phyloP scores from a whole-genome alignment of 2,888 invertebrate genomes.

The Lysandra bellargus region DNA sequence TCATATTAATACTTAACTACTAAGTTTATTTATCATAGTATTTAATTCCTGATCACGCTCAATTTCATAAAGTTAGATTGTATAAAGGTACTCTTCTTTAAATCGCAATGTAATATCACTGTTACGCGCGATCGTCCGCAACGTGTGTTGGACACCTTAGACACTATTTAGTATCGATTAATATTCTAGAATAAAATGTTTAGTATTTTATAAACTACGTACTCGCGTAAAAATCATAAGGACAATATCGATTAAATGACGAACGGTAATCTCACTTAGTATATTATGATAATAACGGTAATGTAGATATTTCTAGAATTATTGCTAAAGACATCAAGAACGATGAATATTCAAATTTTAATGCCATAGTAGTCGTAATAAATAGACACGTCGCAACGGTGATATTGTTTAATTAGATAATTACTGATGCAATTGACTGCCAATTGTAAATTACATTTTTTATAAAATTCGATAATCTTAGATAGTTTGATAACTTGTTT shows the following conservation, averaged over 20 bases:
- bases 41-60: slow-evolving; percentile 78
- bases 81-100: slow-evolving; percentile 63
- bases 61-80: slow-evolving; percentile 72
- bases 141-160: slow-evolving; percentile 70
- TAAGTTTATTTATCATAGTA: slow-evolving; percentile 60
- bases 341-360: slow-evolving; percentile 61
- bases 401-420: slow-evolving; percentile 73
- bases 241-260: slow-evolving; percentile 78
- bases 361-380: slow-evolving; percentile 60
- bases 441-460: slow-evolving; percentile 75
- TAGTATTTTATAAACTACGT: slow-evolving; percentile 76
- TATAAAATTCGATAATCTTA: slow-evolving; percentile 74
- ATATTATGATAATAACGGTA: slow-evolving; percentile 52
- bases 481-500: slow-evolving; percentile 74
- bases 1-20: slow-evolving; percentile 40
- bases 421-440: slow-evolving; percentile 76
- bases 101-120: slow-evolving; percentile 49
- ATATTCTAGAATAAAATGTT: slow-evolving; percentile 68
- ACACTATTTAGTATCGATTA: slow-evolving; percentile 60
- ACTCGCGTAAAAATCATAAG: slow-evolving; percentile 78
- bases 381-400: slow-evolving; percentile 60
- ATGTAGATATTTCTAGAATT: slow-evolving; percentile 70
- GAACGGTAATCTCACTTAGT: slow-evolving; percentile 71
- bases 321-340: slow-evolving; percentile 56
- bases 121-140: slow-evolving; percentile 72